Evolutionary conservation across 2,113 vertebrate species (phyloP), one percentile per base, ranked within the genome.

Genomic region (Gymnorhina tibicen): DNA sequence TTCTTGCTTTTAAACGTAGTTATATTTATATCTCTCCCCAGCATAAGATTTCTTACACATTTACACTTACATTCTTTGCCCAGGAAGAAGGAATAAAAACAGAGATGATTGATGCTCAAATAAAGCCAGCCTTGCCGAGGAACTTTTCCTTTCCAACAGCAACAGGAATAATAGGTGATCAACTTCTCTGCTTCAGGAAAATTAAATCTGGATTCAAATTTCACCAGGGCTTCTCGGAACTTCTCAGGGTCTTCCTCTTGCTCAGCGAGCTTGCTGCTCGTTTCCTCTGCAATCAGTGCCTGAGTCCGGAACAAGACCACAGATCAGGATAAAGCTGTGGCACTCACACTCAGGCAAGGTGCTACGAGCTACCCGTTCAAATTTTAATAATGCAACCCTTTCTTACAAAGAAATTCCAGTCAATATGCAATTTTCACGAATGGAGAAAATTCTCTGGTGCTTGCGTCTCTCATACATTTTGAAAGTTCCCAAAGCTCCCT

Each of bases 41-140:
- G 42, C 16, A 5, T 41, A 32, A 56, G 22, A 30, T 46, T 89
- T 64, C 64, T 93, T 82, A 76, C 1, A 0, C 85, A 63, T 87
- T 91, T 58, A 91, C 50, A 98, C 98, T 98, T 93, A 99, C 99
- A 98, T 97, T 99, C 99, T 97, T 99, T 99, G 93, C 99, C 99
- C 82, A 99, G 97, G 97, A 99, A 98, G 98, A 99, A 99, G 62
- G 99, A 99, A 97, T 99, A 99, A 98, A 99, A 99, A 96, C 99
- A 99, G 88, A 99, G 96, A 95, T 99, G 99, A 97, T 99, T 99
- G 98, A 98, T 98, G 96, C 99, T 99, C 95, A 99, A 98, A 97
- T 99, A 99, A 66, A 99, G 98, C 98, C 99, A 99, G 93, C 99
- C 99, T 96, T 99, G 99, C 20, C 99, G 99, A 41, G 99, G 99